Base-by-base conservation (phyloP, 2,113 vertebrate species). In the Rhea americana region DNA sequence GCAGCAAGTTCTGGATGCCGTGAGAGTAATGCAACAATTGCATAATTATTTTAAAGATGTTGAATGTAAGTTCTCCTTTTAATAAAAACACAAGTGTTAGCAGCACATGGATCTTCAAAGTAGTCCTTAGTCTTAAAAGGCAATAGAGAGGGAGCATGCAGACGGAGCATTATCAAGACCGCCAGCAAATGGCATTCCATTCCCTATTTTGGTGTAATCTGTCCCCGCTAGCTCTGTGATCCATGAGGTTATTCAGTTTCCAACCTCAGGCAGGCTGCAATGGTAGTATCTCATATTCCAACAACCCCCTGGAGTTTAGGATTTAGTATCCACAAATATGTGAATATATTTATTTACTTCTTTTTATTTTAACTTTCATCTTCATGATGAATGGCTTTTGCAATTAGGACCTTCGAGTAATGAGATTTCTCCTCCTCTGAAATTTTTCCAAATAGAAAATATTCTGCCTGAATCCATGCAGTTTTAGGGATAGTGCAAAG, bases 301-400 rank as follows among this genome's bases (percentile, higher is more conserved):
- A 35, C 16, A 62, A 32, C 3, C 65, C 15, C 41, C 25, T 16
- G 28, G 65, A 84, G 39, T 70, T 73, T 47, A 67, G 51, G 37
- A 67, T 89, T 87, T 51, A 26, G 9, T 59, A 25, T 35, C 71
- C 73, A 82, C n/a, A 88, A 81, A 82, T 91, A 85, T 61, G 24
- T 58, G 76, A 72, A 85, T 75, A 37, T 45, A 74, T 91, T 89
- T 89, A 39, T 73, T 71, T 63, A 43, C 3, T 37, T 89, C 41
- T 82, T 68, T 81, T 59, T 89, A 41, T 82, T 68, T 81, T 59
- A 72, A 0, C 19, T 94, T 85, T 93, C 39, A 37, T 63, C 58
- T 71, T 83, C 24, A 45, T 74, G 65, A 65, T 56, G 37, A 82
- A 75, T 77, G 37, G 14, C 22, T 88, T 86, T 91, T 90, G 30